Base-by-base conservation (phyloP, 1,140 invertebrate genomes). In the Helicoverpa armigera region DNA sequence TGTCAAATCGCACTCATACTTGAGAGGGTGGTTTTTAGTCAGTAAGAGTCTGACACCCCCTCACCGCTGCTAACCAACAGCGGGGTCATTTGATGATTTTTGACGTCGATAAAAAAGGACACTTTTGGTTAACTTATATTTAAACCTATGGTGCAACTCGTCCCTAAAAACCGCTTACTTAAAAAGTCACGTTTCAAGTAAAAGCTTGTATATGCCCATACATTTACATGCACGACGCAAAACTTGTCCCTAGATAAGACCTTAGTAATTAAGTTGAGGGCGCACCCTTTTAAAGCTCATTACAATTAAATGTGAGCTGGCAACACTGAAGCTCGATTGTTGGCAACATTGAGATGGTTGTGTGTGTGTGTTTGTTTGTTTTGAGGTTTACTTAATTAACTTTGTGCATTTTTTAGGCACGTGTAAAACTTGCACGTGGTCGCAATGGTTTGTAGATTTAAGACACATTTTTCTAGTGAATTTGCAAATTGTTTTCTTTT, bases 241-340 rank as follows among this genome's bases (percentile, higher is more conserved):
- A 79, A 81, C 85, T 84, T 83, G 85, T 76, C 78, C 60, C 60
- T 78, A 85, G 81, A 80, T 82, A 86, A 86, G 79, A 80, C 82
- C 50, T 81, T 81, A 84, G 83, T 86, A 85, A 86, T 85, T 86
- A 85, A 85, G 82, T 85, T 83, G 82, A 77, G 83, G 85, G 80
- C 74, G 23, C 69, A 82, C 85, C 85, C 85, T 86, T 86, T 86
- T 86, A 83, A 82, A 79, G 83, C 73, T 80, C 82, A 85, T 86
- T 86, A 84, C 85, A 86, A 83, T 85, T 82, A 86, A 85, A 85
- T 82, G 83, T 72, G 16, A 31, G 77, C 69, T 78, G 61, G 51
- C 76, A 69, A 78, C 67, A 78, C 51, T 58, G 76, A 53, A 50
- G 43, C 58, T 50, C 50, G 43, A 76, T 65, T 76, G 74, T 65